These are phyloP conservation scores for Sylvilagus bachmani DNA, from an alignment of 2,113 vertebrate genomes.

Conservation along the genomic window DNA sequence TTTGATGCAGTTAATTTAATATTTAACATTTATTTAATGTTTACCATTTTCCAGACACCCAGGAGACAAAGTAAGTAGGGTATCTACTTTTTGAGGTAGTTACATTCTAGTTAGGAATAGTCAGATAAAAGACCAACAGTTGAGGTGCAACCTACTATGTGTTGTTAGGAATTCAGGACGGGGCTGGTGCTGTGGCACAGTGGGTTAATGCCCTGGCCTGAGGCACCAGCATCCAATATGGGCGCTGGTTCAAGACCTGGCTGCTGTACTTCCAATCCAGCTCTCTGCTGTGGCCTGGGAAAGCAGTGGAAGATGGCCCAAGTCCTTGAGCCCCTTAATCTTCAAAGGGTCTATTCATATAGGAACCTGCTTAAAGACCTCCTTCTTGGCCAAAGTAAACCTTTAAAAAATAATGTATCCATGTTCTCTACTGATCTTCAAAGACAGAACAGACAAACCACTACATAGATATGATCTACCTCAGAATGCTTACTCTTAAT, in stretches of 20 bases:
- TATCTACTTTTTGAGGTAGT: not conserved
- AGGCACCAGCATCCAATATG: too few species aligned
- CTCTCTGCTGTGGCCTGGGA: too few species aligned
- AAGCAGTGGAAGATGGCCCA: too few species aligned
- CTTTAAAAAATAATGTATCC: not conserved
- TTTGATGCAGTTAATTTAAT: not conserved
- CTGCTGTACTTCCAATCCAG: too few species aligned
- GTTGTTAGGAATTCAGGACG: not conserved
- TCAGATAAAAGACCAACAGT: not conserved
- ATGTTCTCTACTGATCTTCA: not conserved
- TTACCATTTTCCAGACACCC: not conserved
- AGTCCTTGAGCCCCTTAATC: not conserved
- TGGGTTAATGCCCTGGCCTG: too few species aligned
- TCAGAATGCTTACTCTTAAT: not conserved
- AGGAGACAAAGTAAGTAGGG: not conserved
- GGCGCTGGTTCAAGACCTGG: too few species aligned
- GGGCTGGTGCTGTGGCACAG: too few species aligned
- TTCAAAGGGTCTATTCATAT: conserved; percentile 23
- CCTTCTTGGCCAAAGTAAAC: not conserved
- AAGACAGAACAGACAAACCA: not conserved
- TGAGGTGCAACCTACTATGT: not conserved
- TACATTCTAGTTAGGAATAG: not conserved
- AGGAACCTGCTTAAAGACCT: not conserved
- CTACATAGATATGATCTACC: not conserved
- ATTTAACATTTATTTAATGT: not conserved